Percentiles rank a stretch among this genome's conserved stretches.
Evolutionary conservation across 2,888 invertebrate species (phyloP).

Genomic region (Stictocephala bisonia): DNA sequence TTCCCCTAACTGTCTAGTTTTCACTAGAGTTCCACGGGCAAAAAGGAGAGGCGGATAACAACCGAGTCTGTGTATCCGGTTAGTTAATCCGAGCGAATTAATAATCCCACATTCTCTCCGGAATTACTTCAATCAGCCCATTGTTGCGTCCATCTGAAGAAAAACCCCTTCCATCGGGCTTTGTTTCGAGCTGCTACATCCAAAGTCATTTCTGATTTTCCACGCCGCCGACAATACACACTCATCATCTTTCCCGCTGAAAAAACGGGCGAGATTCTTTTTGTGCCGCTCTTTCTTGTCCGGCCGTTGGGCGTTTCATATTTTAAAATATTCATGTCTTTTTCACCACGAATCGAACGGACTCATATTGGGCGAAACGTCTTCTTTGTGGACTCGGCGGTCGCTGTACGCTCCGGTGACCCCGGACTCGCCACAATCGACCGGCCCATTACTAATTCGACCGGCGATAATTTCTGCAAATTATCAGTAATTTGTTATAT

Average conservation of each 20-base stretch:
- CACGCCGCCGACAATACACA: slow-evolving; percentile 43
- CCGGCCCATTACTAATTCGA: slow-evolving; percentile 2
- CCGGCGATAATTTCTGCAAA: not conserved
- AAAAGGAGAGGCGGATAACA: too few species aligned
- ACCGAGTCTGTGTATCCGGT: too few species aligned
- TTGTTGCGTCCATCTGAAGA: not conserved
- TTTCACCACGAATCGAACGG: slow-evolving; percentile 2
- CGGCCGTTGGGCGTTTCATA: not conserved
- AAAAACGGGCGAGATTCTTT: slow-evolving; percentile 37
- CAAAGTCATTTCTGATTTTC: slow-evolving; percentile 43
- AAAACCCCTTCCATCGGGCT: slow-evolving; percentile 20
- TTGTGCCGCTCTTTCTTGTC: slow-evolving; percentile 34
- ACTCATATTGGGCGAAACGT: slow-evolving; percentile 37
- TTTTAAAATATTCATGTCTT: slow-evolving; percentile 37
- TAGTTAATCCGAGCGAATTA: too few species aligned
- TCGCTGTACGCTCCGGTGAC: too few species aligned
- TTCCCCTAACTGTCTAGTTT: too few species aligned
- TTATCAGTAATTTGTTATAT: slow-evolving; percentile 16
- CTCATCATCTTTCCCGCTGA: slow-evolving; percentile 38
- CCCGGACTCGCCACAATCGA: slow-evolving; percentile 9
- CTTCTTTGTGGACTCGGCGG: slow-evolving; percentile 40
- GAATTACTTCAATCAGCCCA: slow-evolving; percentile 16
- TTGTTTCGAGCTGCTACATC: slow-evolving; percentile 36
- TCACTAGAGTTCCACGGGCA: too few species aligned
- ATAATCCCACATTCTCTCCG: slow-evolving; percentile 25